Conservation (phyloP, 2,888 invertebrate species). For the Portevinia maculata region DNA sequence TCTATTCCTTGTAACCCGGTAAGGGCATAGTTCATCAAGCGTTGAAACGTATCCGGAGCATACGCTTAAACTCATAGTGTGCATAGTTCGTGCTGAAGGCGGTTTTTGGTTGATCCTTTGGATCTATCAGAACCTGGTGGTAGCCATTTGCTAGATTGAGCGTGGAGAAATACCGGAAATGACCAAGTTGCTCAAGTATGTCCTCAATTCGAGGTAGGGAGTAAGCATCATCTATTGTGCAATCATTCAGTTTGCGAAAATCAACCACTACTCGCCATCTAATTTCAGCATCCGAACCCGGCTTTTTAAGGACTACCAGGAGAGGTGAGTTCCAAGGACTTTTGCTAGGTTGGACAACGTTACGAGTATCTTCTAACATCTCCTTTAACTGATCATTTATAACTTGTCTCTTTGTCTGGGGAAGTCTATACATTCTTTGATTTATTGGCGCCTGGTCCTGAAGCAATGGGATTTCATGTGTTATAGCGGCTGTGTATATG, state of each 20-base stretch:
- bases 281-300: too few species aligned
- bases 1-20: constrained; percentile 77
- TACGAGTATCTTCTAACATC: too few species aligned
- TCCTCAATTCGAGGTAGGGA: constrained; percentile 57
- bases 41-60: constrained; percentile 81
- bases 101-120: constrained; percentile 50
- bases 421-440: too few species aligned
- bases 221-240: constrained; percentile 43
- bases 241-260: constrained; percentile 41
- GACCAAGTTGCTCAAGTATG: constrained; percentile 67
- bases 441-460: too few species aligned
- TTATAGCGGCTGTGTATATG: too few species aligned
- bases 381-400: too few species aligned
- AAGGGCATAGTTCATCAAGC: constrained; percentile 79
- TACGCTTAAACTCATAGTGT: constrained; percentile 69
- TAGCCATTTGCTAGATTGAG: constrained; percentile 67
- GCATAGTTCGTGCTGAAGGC: constrained; percentile 52
- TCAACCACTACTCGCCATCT: not conserved
- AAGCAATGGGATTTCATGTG: too few species aligned
- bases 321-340: too few species aligned
- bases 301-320: too few species aligned
- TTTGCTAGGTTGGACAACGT: too few species aligned
- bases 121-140: constrained; percentile 59
- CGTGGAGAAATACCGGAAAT: constrained; percentile 56
- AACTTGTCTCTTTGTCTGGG: too few species aligned